Evolutionary conservation across 2,888 invertebrate species (phyloP).

Genomic region (Mycalesis mineus): DNA sequence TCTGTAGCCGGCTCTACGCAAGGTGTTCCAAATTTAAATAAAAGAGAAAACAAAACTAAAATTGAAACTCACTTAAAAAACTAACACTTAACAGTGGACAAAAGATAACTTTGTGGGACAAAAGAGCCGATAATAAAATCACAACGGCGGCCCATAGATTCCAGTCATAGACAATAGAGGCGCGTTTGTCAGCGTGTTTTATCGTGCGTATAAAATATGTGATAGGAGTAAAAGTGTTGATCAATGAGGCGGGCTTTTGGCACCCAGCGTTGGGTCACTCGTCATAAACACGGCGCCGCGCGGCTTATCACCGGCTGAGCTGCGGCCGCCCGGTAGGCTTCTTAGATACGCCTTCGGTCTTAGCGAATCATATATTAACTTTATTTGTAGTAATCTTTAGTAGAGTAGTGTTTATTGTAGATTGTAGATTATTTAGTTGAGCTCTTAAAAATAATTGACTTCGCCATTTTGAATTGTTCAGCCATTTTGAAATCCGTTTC

Average conservation of each 20-base stretch:
- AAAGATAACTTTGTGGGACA: constrained; percentile 44
- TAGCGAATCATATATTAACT: constrained; percentile 25
- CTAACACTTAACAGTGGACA: constrained; percentile 39
- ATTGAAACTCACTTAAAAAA: constrained; percentile 31
- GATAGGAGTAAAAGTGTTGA: constrained; percentile 66
- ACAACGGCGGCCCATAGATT: constrained; percentile 5
- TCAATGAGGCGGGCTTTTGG: constrained; percentile 71
- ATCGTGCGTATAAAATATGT: constrained; percentile 67
- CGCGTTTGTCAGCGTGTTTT: constrained; percentile 39
- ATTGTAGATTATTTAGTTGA: background rate
- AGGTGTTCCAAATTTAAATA: constrained; percentile 29
- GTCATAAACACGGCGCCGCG: constrained; percentile 63
- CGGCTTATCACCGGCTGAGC: constrained; percentile 40
- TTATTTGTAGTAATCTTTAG: no score
- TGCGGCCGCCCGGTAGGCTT: constrained; percentile 27
- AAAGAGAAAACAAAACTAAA: constrained; percentile 24
- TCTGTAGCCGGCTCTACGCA: constrained; percentile 14
- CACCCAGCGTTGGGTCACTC: constrained; percentile 57
- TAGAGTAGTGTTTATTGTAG: constrained; percentile 7
- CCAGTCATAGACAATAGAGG: constrained; percentile 27
- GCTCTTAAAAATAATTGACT: background rate
- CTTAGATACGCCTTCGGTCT: constrained; percentile 4
- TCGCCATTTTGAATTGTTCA: background rate
- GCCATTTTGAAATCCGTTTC: no score
- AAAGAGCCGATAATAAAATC: constrained; percentile 64